Conservation (phyloP, 2,113 vertebrate species). For the Willisornis vidua region DNA sequence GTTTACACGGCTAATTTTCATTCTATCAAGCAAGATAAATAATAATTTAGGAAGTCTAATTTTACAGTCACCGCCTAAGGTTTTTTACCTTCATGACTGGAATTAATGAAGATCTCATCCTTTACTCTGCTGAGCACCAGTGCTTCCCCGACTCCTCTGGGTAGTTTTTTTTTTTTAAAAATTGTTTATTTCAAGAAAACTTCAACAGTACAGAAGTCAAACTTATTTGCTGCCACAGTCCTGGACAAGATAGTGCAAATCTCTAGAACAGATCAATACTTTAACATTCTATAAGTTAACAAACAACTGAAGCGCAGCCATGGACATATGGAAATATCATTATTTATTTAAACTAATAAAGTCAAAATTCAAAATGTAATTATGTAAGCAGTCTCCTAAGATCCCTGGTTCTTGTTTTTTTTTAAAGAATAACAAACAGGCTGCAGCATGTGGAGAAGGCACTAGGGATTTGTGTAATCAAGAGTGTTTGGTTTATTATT, state of each 20-base stretch:
- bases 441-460: neutral
- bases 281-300: neutral
- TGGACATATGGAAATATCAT: neutral
- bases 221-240: neutral
- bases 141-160: neutral
- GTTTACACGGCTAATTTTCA: neutral
- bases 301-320: neutral
- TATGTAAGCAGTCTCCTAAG: neutral
- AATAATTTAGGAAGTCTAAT: neutral
- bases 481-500: neutral
- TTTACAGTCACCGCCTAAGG: neutral
- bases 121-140: neutral
- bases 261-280: neutral
- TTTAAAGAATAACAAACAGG: constrained; percentile 6
- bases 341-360: constrained; percentile 36
- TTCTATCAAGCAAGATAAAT: neutral
- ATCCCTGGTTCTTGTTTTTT: neutral
- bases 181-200: neutral
- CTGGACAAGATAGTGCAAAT: neutral
- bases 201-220: neutral
- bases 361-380: constrained; percentile 18
- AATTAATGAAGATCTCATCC: neutral
- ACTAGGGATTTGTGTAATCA: neutral
- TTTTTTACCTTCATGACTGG: neutral
- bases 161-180: neutral